Conservation (phyloP, 2,888 invertebrate species). For the Lepidochitona cinerea region DNA sequence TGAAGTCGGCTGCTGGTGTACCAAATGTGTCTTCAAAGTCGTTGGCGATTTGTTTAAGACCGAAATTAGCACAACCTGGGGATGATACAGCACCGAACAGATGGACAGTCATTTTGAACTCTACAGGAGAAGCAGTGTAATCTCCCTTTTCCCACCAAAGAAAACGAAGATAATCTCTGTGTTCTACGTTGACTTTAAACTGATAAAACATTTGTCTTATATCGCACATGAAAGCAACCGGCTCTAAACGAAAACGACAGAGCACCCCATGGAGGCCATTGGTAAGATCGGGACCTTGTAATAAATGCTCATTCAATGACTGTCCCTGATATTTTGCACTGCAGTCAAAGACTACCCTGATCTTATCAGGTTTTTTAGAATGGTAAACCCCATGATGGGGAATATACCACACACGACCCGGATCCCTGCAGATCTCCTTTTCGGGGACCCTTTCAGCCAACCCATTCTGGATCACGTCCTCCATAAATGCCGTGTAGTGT, state of each 20-base stretch:
- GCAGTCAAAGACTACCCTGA: not conserved
- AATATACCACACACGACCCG: conserved; percentile 18
- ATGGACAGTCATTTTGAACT: not conserved
- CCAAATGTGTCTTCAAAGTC: not conserved
- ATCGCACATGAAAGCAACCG: not conserved
- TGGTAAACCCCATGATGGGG: conserved; percentile 17
- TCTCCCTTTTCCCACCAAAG: not conserved
- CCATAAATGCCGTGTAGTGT: not conserved
- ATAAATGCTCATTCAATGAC: conserved; percentile 11
- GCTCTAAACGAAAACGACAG: not conserved
- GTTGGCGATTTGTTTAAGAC: not conserved
- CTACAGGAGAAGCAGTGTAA: not conserved
- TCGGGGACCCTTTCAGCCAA: conserved; percentile 1
- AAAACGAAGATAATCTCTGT: not conserved
- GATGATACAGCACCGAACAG: not conserved
- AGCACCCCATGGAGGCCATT: not conserved
- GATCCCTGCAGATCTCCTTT: not conserved
- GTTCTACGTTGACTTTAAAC: not conserved
- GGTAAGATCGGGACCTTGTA: conserved; percentile 19
- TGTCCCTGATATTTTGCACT: conserved; percentile 11
- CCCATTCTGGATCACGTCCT: not conserved
- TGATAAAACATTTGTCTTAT: not conserved
- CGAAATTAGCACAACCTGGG: not conserved
- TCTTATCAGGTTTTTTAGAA: not conserved
- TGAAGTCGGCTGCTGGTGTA: too few species aligned